Base-by-base conservation (phyloP, 2,797 vertebrate species). In the Sebastes iracundus region DNA sequence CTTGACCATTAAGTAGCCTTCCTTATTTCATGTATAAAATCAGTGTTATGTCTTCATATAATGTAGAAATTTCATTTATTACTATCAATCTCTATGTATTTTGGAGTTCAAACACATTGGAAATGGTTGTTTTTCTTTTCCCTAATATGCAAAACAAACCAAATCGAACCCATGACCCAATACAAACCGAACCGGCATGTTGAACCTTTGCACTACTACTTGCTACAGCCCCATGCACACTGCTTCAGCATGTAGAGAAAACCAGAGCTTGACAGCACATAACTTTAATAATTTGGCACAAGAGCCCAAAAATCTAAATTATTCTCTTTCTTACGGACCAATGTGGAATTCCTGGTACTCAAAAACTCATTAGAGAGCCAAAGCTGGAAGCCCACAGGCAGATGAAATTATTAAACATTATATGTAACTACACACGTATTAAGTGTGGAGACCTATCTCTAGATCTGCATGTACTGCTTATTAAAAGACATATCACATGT, bases 291-390 rank as follows among this genome's bases (percentile, higher is more conserved):
- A 79, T 85, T 82, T 85, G 49, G 74, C 46, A 42, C 30, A 53
- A 67, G 25, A 67, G 20, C 23, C 63, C 13, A 4, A 55, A 81
- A 60, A 67, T 74, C 55, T 18, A 11, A 74, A 77, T 61, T 13
- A 60, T 68, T 68, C 32, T 64, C 33, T 25, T 60, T 78, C 20
- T 60, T 27, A 72, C 42, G 3, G 20, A 53, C 49, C 49, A 0
- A 53, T 9, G 75, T 87, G 74, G 87, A 90, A 87, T 92, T 92
- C 92, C 83, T 80, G 71, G 80, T 83, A 87, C 88, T 90, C 81
- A 81, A 70, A 83, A 84, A 77, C 83, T 86, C 81, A 90, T 88
- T 84, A 88, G 75, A 72, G 68, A 68, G 2, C 79, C 42, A 38
- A 68, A 79, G 84, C 60, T 75, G 75, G 14, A 85, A 63, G 72